Conservation (phyloP, 2,113 vertebrate species). For the Chaetops frenatus region DNA sequence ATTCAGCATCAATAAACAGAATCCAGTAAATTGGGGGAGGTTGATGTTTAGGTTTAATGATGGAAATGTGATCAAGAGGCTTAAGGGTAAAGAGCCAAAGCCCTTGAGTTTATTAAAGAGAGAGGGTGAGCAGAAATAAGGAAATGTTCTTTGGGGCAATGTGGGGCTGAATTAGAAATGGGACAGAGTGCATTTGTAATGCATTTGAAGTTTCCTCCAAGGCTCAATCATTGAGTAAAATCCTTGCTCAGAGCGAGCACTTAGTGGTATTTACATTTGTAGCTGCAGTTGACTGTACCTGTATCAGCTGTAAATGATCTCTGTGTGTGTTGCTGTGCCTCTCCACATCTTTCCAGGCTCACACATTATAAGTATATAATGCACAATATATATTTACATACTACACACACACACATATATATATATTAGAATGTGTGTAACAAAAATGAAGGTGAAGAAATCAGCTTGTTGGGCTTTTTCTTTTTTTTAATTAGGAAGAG, state of each 20-base stretch:
- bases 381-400: too few species aligned
- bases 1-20: background rate
- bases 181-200: background rate
- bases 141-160: background rate
- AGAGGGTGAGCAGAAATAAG: background rate
- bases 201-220: background rate
- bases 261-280: background rate
- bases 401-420: background rate
- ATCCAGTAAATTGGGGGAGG: background rate
- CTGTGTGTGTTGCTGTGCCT: background rate
- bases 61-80: background rate
- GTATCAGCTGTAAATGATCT: background rate
- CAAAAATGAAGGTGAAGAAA: background rate
- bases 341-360: background rate
- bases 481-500: constrained; percentile 10
- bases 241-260: background rate
- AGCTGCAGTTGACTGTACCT: background rate
- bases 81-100: background rate
- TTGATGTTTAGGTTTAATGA: background rate
- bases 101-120: background rate
- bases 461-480: background rate
- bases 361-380: fast-evolving
- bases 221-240: background rate
- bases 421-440: background rate
- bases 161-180: background rate